These are phyloP conservation scores for Camptogramma bilineatum DNA, from an alignment of 2,888 invertebrate genomes.

Conservation along the genomic window DNA sequence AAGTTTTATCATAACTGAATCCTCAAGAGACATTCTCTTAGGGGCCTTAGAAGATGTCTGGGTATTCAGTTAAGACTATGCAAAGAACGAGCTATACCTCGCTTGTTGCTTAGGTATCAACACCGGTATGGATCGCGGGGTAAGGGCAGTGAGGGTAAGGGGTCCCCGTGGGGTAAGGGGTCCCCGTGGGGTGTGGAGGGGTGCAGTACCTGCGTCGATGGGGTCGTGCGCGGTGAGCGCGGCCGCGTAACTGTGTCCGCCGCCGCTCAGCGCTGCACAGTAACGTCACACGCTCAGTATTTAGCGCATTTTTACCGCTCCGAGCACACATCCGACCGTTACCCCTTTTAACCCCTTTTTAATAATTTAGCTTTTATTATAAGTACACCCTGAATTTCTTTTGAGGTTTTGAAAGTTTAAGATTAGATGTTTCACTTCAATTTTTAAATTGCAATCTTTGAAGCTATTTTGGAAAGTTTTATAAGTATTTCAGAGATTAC, in stretches of 20 bases:
- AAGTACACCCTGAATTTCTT: background rate
- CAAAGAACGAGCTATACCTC: constrained; percentile 6
- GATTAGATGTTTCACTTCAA: too few relatives aligned
- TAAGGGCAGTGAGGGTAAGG: background rate
- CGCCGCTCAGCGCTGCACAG: constrained; percentile 55
- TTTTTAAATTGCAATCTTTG: too few relatives aligned
- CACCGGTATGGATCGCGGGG: constrained; percentile 1
- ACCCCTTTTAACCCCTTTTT: background rate
- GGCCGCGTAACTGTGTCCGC: constrained; percentile 92
- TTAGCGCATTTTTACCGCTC: constrained; percentile 15
- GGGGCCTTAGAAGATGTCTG: too few relatives aligned
- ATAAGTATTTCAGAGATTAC: too few relatives aligned
- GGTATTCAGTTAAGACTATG: too few relatives aligned
- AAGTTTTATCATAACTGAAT: too few relatives aligned
- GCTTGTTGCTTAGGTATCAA: constrained; percentile 10
- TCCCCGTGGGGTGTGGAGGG: constrained; percentile 33
- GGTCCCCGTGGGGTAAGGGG: background rate
- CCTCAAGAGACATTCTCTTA: too few relatives aligned
- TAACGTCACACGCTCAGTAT: constrained; percentile 48
- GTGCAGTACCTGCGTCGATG: constrained; percentile 93
- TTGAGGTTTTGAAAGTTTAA: background rate
- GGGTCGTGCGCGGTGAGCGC: constrained; percentile 94
- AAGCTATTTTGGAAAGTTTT: too few relatives aligned
- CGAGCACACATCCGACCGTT: constrained; percentile 21
- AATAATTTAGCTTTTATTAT: background rate